Percentiles rank a stretch among this genome's conserved stretches.
These are phyloP conservation scores for Spilogale gracilis DNA, from an alignment of 2,113 vertebrate species.

Conservation along the genomic window DNA sequence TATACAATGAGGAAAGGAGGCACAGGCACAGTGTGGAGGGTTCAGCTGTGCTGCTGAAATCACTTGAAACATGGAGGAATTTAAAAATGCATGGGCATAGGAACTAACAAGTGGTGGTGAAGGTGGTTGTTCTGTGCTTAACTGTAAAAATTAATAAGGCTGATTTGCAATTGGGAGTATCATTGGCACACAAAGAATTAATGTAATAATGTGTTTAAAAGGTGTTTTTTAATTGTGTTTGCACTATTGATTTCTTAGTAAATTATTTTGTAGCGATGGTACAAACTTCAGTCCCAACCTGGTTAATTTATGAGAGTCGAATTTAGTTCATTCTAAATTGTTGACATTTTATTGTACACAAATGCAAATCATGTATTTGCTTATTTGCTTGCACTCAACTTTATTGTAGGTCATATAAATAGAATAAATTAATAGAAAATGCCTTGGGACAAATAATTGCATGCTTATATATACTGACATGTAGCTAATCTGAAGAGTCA, in stretches of 20 bases:
- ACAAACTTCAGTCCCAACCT: constrained; percentile 34
- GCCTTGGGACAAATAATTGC: constrained; percentile 57
- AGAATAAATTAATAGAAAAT: constrained; percentile 70
- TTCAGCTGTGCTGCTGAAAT: background rate
- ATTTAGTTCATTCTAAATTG: constrained; percentile 73
- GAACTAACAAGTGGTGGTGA: background rate
- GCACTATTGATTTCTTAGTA: constrained; percentile 53
- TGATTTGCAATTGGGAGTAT: background rate
- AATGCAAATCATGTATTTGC: constrained; percentile 68
- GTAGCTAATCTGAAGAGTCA: background rate
- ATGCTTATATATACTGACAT: constrained; percentile 6
- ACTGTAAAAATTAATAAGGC: background rate
- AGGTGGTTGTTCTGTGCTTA: background rate
- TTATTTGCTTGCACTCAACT: constrained; percentile 57
- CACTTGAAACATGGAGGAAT: background rate
- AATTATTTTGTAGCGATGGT: constrained; percentile 46
- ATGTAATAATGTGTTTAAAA: constrained; percentile 9
- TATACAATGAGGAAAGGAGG: background rate
- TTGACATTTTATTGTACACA: constrained; percentile 66
- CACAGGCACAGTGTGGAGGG: background rate
- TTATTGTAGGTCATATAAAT: constrained; percentile 59
- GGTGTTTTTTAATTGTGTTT: constrained; percentile 29
- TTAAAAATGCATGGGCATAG: background rate
- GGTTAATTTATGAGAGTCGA: constrained; percentile 55
- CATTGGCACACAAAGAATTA: constrained; percentile 26